Percentiles rank a stretch among this genome's conserved stretches.
These are phyloP conservation scores for Amia ocellicauda DNA, from an alignment of 2,113 vertebrate genomes.

Conservation along the genomic window DNA sequence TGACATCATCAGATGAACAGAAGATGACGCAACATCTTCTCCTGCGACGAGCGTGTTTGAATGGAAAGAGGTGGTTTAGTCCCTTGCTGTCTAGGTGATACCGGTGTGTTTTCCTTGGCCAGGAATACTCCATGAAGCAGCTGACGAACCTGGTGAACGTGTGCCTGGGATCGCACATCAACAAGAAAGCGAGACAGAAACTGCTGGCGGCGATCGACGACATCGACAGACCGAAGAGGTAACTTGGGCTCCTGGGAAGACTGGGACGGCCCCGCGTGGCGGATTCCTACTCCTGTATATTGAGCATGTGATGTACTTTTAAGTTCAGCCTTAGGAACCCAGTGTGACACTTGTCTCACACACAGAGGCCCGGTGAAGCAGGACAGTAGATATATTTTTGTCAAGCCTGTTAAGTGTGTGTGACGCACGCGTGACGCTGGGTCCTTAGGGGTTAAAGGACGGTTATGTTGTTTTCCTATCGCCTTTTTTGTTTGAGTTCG, in stretches of 20 bases:
- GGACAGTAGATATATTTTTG: too few species aligned
- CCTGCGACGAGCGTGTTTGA: not conserved
- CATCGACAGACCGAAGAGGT: constrained; percentile 93
- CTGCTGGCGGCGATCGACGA: constrained; percentile 93
- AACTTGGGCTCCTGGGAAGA: constrained; percentile 46
- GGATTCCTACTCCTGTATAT: constrained; percentile 2
- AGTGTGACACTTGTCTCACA: too few species aligned
- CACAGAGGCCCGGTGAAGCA: too few species aligned
- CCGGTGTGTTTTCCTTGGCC: constrained; percentile 47
- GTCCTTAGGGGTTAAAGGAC: not conserved
- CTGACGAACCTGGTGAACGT: constrained; percentile 93
- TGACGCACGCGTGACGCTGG: too few species aligned
- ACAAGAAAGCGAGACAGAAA: constrained; percentile 96
- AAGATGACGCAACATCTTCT: not conserved
- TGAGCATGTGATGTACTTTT: constrained; percentile 38
- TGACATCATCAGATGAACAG: not conserved
- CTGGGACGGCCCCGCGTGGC: too few species aligned
- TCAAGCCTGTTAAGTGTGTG: too few species aligned
- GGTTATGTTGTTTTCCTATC: constrained; percentile 23
- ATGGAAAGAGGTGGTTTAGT: not conserved
- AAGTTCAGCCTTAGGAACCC: not conserved
- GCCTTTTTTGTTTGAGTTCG: constrained; percentile 15
- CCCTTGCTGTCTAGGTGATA: not conserved
- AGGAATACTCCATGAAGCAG: constrained; percentile 98
- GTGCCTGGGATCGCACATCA: constrained; percentile 95